phyloP scores from a whole-genome alignment of 2,797 vertebrate species.

The Bradypodion ventrale region DNA sequence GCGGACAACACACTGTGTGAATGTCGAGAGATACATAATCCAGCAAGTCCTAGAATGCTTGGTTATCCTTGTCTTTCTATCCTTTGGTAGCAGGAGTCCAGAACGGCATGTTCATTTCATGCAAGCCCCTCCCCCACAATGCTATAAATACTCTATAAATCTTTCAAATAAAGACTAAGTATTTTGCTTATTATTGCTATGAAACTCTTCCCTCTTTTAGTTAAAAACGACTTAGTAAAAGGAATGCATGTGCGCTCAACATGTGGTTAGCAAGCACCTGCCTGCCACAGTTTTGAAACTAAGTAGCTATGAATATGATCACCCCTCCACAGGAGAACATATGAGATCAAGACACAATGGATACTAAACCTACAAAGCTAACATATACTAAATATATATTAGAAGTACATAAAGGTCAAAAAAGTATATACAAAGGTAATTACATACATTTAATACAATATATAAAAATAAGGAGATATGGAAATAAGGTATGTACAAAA shows the following conservation, averaged over 20 bases:
- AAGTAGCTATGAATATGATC: neutral
- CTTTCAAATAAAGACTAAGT: too few relatives aligned
- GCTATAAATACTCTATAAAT: too few relatives aligned
- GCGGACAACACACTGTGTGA: too few relatives aligned
- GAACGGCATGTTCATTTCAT: too few relatives aligned
- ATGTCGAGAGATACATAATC: too few relatives aligned
- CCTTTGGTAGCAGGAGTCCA: too few relatives aligned
- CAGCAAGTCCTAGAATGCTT: too few relatives aligned
- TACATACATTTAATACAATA: neutral
- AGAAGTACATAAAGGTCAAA: neutral
- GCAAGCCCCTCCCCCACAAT: too few relatives aligned
- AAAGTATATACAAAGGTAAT: neutral
- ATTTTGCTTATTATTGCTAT: too few relatives aligned
- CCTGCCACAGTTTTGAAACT: neutral
- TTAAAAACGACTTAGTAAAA: too few relatives aligned
- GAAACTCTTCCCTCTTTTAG: too few relatives aligned
- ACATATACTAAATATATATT: slow-evolving; percentile 2
- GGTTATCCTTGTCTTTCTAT: too few relatives aligned
- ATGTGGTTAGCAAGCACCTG: neutral
- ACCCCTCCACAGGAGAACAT: neutral
- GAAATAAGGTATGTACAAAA: neutral
- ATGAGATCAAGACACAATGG: neutral
- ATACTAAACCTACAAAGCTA: neutral
- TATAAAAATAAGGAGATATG: neutral
- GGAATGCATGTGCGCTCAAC: neutral